Evolutionary conservation across 2,888 invertebrate species (phyloP).

Genomic region (Cenopis cana): DNA sequence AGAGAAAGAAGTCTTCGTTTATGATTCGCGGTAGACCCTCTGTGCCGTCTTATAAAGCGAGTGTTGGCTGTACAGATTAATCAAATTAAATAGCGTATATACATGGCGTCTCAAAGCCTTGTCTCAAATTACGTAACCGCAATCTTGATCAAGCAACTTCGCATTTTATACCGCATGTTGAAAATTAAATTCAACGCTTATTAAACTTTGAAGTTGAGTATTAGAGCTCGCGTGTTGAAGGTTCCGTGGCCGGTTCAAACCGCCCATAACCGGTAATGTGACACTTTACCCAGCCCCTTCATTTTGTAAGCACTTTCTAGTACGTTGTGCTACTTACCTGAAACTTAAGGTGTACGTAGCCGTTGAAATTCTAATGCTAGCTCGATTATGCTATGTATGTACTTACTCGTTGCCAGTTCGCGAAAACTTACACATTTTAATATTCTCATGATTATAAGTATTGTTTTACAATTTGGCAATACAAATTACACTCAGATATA

Average conservation of each 20-base stretch:
- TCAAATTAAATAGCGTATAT: neutral
- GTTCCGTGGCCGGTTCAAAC: conserved; percentile 54
- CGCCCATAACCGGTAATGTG: conserved; percentile 64
- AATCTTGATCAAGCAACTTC: neutral
- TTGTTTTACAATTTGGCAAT: too few relatives aligned
- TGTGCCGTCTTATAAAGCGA: neutral
- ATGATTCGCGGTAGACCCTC: too few relatives aligned
- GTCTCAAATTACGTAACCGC: neutral
- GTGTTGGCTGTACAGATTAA: neutral
- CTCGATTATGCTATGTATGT: too few relatives aligned
- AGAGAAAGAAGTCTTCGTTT: too few relatives aligned
- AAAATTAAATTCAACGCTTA: conserved; percentile 40
- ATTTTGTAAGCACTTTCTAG: conserved; percentile 57
- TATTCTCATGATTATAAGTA: too few relatives aligned
- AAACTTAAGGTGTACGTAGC: neutral
- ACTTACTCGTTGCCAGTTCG: too few relatives aligned
- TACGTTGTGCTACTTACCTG: conserved; percentile 52
- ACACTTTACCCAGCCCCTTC: conserved; percentile 59
- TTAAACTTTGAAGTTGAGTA: conserved; percentile 39
- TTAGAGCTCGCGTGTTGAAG: conserved; percentile 52
- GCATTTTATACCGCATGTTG: conserved; percentile 25
- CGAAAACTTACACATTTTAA: too few relatives aligned
- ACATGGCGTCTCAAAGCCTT: neutral
- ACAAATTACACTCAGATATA: too few relatives aligned
- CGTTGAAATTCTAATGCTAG: too few relatives aligned